phyloP scores from a whole-genome alignment of 2,888 invertebrate species.

The Leptodirus hochenwartii region DNA sequence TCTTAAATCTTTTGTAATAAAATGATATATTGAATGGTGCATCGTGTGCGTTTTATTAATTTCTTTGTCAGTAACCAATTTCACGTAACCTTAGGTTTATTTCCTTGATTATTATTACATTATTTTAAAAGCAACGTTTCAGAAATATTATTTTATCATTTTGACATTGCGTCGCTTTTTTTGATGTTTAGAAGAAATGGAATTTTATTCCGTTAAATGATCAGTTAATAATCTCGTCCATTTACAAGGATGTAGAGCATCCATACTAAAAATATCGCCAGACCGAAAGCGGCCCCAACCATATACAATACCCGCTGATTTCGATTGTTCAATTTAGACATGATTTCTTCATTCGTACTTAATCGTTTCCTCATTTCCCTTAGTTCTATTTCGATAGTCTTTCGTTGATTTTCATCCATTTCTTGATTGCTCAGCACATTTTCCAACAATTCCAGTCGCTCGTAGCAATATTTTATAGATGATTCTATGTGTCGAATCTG shows the following conservation, averaged over 20 bases:
- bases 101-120: too few relatives aligned
- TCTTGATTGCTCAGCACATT: conserved; percentile 16
- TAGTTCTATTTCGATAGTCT: conserved; percentile 19
- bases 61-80: too few relatives aligned
- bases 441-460: conserved; percentile 19
- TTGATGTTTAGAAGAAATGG: too few relatives aligned
- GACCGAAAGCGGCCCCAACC: conserved; percentile 16
- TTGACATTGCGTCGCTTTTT: too few relatives aligned
- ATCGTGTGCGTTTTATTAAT: too few relatives aligned
- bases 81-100: too few relatives aligned
- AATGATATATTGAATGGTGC: too few relatives aligned
- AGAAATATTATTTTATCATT: too few relatives aligned
- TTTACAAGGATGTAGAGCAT: conserved; percentile 18
- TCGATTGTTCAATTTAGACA: conserved; percentile 20
- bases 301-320: conserved; percentile 20
- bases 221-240: conserved; percentile 10
- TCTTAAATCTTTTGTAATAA: conserved; percentile 3
- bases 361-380: conserved; percentile 22
- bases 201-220: not conserved
- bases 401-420: conserved; percentile 16
- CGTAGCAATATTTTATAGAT: conserved; percentile 19
- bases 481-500: conserved; percentile 22
- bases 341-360: conserved; percentile 19
- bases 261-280: conserved; percentile 20
- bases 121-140: too few relatives aligned